Evolutionary conservation across 2,113 vertebrate species (phyloP).

Genomic region (Corydoras maculifer): DNA sequence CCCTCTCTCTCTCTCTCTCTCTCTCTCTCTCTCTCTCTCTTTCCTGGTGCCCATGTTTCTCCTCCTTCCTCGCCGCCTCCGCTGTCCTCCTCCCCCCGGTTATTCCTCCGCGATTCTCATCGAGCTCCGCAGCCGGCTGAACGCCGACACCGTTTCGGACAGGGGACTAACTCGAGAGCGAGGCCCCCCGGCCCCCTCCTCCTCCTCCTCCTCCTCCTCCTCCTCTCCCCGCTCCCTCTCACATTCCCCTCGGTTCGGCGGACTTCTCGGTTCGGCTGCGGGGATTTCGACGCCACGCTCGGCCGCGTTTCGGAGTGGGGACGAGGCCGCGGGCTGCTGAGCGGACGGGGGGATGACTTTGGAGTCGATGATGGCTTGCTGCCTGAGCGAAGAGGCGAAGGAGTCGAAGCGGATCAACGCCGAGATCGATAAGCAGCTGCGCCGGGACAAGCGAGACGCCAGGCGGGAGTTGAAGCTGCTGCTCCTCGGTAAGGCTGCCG

Average conservation of each 20-base stretch:
- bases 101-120: constrained; percentile 52
- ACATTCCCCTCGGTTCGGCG: constrained; percentile 41
- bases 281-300: constrained; percentile 7
- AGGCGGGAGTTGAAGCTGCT: constrained; percentile 89
- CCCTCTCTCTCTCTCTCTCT: neutral
- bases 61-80: constrained; percentile 42
- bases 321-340: constrained; percentile 61
- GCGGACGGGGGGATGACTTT: constrained; percentile 77
- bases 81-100: constrained; percentile 26
- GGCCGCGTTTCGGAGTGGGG: constrained; percentile 48
- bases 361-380: constrained; percentile 98
- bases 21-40: neutral
- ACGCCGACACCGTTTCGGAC: constrained; percentile 54
- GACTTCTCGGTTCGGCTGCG: neutral
- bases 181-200: constrained; percentile 54
- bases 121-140: constrained; percentile 50
- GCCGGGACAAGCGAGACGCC: constrained; percentile 90
- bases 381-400: constrained; percentile 97
- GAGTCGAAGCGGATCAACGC: constrained; percentile 97
- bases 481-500: constrained; percentile 72
- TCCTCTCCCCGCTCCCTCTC: constrained; percentile 10
- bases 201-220: constrained; percentile 9
- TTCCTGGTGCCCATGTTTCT: constrained; percentile 8
- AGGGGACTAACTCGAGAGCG: constrained; percentile 64
- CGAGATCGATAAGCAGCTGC: constrained; percentile 95